Evolutionary conservation across 2,113 vertebrate species (phyloP).

Genomic region (Diadophis punctatus): DNA sequence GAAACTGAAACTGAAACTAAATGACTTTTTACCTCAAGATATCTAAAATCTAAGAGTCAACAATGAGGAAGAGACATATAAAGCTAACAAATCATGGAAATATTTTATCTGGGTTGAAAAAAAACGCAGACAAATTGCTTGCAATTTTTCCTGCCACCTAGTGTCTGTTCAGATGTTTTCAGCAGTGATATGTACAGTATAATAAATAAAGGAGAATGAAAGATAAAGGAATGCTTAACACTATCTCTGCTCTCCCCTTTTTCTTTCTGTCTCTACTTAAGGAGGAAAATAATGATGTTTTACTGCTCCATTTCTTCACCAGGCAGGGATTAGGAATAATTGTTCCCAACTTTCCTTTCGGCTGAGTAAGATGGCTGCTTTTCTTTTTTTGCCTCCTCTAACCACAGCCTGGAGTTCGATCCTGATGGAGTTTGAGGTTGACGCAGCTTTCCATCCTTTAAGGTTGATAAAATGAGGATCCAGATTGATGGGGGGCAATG

Average conservation of each 20-base stretch:
- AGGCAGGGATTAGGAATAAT: not conserved
- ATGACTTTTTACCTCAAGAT: not conserved
- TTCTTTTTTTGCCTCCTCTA: not conserved
- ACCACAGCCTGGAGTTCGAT: too few species aligned
- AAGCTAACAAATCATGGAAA: not conserved
- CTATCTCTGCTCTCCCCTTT: not conserved
- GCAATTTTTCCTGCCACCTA: not conserved
- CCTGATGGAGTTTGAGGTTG: not conserved
- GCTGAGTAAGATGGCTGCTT: not conserved
- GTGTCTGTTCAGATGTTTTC: not conserved
- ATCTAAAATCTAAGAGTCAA: not conserved
- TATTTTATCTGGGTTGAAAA: not conserved
- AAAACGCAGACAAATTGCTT: not conserved
- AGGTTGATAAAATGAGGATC: not conserved
- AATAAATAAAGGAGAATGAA: not conserved
- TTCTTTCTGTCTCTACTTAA: not conserved
- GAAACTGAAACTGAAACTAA: not conserved
- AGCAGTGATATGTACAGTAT: not conserved
- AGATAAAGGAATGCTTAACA: not conserved
- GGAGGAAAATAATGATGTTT: not conserved
- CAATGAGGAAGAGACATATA: not conserved
- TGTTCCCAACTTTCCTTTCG: not conserved
- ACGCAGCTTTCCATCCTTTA: not conserved
- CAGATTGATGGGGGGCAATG: not conserved
- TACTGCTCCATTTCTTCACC: not conserved